A percentile compares a stretch with the other conserved stretches of the same genome.
phyloP scores from a whole-genome alignment of 2,113 vertebrate genomes.

The Chlamydotis undulata region DNA sequence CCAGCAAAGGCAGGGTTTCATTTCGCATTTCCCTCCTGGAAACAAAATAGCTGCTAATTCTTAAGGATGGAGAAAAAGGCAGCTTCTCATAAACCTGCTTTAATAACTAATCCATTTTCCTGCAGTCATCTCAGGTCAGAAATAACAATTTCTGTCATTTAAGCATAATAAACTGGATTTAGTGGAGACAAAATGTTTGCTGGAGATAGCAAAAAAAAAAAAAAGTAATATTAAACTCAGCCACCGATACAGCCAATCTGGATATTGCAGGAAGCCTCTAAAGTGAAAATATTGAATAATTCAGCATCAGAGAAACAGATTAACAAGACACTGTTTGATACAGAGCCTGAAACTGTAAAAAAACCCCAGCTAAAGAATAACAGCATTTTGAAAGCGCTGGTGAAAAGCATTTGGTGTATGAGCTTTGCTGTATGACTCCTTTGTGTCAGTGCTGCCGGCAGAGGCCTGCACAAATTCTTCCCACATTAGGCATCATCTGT shows the following conservation, averaged over 20 bases:
- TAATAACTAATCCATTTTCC: neutral
- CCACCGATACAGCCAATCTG: neutral
- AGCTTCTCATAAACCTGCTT: neutral
- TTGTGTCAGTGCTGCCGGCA: neutral
- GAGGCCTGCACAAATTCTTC: constrained; percentile 56
- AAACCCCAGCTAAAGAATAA: constrained; percentile 24
- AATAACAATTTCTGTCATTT: neutral
- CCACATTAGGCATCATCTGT: constrained; percentile 40
- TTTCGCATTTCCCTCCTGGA: neutral
- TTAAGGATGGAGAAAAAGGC: neutral
- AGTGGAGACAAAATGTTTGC: neutral
- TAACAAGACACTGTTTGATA: neutral
- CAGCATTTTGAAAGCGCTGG: constrained; percentile 5
- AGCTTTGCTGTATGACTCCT: constrained; percentile 41
- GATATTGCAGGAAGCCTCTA: neutral
- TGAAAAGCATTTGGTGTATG: constrained; percentile 40
- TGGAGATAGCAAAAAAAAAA: neutral
- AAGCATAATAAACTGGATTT: neutral
- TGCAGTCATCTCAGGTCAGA: neutral
- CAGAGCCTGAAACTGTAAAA: constrained; percentile 20
- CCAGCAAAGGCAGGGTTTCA: neutral
- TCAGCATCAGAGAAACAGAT: neutral
- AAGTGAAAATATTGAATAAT: neutral
- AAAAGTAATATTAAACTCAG: neutral
- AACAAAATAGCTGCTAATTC: neutral